Base-by-base conservation (phyloP, 2,888 invertebrate genomes). In the Pemphredon lugubris region DNA sequence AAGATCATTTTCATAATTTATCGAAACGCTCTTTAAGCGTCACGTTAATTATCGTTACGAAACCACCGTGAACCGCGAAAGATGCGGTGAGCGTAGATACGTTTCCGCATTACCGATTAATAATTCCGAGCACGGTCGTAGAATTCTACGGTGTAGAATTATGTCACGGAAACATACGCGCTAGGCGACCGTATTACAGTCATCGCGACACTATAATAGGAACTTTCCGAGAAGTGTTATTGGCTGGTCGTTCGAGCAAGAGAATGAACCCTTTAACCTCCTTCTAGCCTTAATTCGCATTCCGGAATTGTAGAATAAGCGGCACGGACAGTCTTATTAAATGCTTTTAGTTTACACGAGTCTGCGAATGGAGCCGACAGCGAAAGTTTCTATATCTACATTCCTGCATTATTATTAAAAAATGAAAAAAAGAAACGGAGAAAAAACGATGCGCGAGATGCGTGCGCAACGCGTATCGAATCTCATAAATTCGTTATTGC, bases 141-240 rank as follows among this genome's bases (percentile, higher is more conserved):
- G 34, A 50, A 50, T 50, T 44, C 16, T 42, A 23, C 14, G 21
- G 13, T 6, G 13, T 6, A 7, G 18, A n/a, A 18, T 71, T 72
- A 71, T 64, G 71, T 71, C 72, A 71, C 18, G 7, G 71, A 11
- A 48, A 57, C n/a, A n/a, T n/a, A n/a, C 42, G 50, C 13, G 14
- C n/a, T 23, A 39, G 39, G 47, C 32, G 26, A 30, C 21, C 40
- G 34, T 51, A 72, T 64, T 72, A 71, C 47, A 64, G 57, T 58
- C 64, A 72, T 57, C 40, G 42, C 16, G 45, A 23, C 32, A 50
- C 48, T 54, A n/a, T 55, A 13, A n/a, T 45, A 23, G 3, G 44
- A 61, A 70, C 45, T 40, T 70, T 71, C 71, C 37, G 63, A 70
- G 70, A 57, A 63, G 47, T 63, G 51, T 53, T 70, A 54, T 37